Conservation (phyloP, 2,113 vertebrate genomes). For the Eira barbara region DNA sequence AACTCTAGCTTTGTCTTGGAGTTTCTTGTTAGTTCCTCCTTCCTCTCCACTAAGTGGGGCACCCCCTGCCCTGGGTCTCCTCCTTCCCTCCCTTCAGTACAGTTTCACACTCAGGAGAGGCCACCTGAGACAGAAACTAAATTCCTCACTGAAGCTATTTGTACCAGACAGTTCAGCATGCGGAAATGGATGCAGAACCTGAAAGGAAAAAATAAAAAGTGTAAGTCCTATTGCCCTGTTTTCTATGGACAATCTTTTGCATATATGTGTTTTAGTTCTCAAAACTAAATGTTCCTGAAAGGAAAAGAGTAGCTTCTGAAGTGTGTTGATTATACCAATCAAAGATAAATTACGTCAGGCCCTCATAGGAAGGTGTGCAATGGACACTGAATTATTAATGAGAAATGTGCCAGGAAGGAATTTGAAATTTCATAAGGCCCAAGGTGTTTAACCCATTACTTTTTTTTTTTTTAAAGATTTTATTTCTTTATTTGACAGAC, state of each 20-base stretch:
- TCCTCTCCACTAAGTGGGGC: background rate
- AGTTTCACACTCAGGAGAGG: background rate
- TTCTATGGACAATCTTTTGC: background rate
- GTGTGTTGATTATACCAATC: background rate
- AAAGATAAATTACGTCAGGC: background rate
- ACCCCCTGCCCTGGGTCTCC: background rate
- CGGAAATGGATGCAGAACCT: background rate
- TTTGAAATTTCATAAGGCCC: background rate
- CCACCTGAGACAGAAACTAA: background rate
- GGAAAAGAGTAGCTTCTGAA: background rate
- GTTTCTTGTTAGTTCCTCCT: background rate
- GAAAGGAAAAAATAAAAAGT: background rate
- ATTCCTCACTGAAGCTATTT: background rate
- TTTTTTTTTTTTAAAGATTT: background rate
- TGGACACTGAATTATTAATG: constrained; percentile 35
- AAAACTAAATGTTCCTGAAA: background rate
- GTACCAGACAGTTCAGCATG: background rate
- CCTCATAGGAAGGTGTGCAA: background rate
- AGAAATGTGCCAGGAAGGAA: background rate
- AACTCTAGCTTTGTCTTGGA: background rate
- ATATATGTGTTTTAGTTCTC: background rate
- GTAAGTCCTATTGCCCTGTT: background rate
- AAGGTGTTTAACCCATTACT: background rate
- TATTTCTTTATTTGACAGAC: too few relatives aligned
- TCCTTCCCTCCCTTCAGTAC: background rate